Evolutionary conservation across 1,140 invertebrate genomes (phyloP).

Genomic region (Popillia japonica): DNA sequence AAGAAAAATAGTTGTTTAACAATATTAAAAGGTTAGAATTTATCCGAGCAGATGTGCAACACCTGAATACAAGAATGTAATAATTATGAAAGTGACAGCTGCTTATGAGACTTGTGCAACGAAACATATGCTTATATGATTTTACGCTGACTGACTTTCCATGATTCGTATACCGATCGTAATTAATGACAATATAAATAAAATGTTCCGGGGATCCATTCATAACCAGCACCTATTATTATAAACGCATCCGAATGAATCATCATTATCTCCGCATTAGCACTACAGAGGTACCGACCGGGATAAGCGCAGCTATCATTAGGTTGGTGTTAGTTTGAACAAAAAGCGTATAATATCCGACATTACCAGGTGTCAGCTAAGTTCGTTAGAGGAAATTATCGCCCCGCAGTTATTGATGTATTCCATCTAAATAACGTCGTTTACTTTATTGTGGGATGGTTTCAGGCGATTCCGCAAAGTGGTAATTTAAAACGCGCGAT

Average conservation of each 20-base stretch:
- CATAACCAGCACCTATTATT: background rate
- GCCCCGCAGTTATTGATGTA: background rate
- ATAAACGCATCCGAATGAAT: constrained; percentile 14
- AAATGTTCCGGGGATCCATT: background rate
- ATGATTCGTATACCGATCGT: background rate
- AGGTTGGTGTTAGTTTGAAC: constrained; percentile 12
- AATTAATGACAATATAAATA: constrained; percentile 1
- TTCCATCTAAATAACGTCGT: background rate
- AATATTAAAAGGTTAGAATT: too few species aligned
- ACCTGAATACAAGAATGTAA: background rate
- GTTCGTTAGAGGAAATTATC: background rate
- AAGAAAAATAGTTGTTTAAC: too few species aligned
- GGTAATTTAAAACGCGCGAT: constrained; percentile 1
- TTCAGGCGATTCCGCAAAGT: background rate
- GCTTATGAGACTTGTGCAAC: background rate
- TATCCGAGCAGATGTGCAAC: background rate
- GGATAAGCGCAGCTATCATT: background rate
- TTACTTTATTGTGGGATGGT: background rate
- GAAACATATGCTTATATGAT: background rate
- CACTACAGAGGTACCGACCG: background rate
- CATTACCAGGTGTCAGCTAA: constrained; percentile 14
- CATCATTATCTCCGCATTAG: constrained; percentile 1
- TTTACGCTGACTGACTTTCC: background rate
- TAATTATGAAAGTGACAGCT: background rate
- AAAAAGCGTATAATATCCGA: background rate